Conservation (phyloP, 2,888 invertebrate genomes). For the Drosophila atroscutellata region DNA sequence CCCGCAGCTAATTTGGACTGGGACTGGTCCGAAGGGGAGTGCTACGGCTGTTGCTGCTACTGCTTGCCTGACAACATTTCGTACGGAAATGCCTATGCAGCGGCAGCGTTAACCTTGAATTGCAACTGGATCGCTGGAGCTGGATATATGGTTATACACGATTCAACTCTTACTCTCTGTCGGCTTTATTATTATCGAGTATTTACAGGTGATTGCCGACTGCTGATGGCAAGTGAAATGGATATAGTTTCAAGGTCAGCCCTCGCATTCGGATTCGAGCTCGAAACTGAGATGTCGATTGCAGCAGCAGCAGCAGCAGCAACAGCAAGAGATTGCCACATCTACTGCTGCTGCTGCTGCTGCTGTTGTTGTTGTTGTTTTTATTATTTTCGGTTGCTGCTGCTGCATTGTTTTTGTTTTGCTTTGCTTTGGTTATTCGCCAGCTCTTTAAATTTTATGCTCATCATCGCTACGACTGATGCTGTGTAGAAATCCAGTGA, state of each 20-base stretch:
- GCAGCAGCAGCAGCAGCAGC: constrained; percentile 33
- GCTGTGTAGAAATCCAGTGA: constrained; percentile 72
- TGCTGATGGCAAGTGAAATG: constrained; percentile 71
- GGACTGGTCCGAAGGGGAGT: background rate
- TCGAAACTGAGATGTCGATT: constrained; percentile 19
- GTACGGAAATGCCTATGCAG: constrained; percentile 70
- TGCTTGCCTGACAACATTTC: constrained; percentile 66
- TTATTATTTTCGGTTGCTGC: constrained; percentile 19
- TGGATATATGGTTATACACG: constrained; percentile 31
- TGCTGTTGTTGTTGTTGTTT: constrained; percentile 31
- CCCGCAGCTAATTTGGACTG: background rate
- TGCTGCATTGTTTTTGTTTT: constrained; percentile 45
- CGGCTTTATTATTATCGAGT: constrained; percentile 32
- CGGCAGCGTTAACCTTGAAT: constrained; percentile 69
- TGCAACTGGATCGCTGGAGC: constrained; percentile 60
- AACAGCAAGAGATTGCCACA: constrained; percentile 43
- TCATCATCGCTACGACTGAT: constrained; percentile 55
- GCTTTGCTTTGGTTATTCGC: constrained; percentile 29
- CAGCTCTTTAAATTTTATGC: constrained; percentile 37
- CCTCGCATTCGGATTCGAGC: constrained; percentile 31
- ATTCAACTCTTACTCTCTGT: constrained; percentile 15
- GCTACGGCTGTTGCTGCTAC: background rate
- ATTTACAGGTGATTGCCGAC: constrained; percentile 45
- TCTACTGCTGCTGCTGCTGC: constrained; percentile 20
- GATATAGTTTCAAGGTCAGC: constrained; percentile 74